phyloP scores from a whole-genome alignment of 2,797 vertebrate species.

The Pseudomugil tenellus region DNA sequence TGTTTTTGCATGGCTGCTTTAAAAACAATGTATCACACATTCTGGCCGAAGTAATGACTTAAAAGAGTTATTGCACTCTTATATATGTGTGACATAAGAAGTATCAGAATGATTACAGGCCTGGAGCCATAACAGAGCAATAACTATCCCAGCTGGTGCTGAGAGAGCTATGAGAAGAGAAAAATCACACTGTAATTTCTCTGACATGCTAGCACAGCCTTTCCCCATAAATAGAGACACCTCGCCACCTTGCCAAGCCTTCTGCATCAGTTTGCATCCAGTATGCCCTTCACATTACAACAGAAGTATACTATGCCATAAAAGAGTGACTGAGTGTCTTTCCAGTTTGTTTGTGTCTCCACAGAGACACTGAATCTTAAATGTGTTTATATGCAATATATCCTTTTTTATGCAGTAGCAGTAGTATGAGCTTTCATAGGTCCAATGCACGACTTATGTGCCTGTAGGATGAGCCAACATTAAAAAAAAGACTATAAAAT shows the following conservation, averaged over 20 bases:
- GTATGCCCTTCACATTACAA: slow-evolving; percentile 28
- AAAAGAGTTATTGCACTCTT: slow-evolving; percentile 20
- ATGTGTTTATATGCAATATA: slow-evolving; percentile 19
- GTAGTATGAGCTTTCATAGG: not conserved
- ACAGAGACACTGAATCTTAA: not conserved
- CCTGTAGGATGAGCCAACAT: not conserved
- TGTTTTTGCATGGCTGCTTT: not conserved
- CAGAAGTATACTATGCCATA: slow-evolving; percentile 24
- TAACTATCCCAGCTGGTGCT: slow-evolving; percentile 29
- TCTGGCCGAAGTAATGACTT: slow-evolving; percentile 28
- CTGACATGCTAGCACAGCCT: slow-evolving; percentile 23
- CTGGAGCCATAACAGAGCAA: slow-evolving; percentile 2
- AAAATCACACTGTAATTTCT: slow-evolving; percentile 39
- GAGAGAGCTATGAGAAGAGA: slow-evolving; percentile 24
- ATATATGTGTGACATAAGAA: slow-evolving; percentile 20
- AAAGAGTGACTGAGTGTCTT: slow-evolving; percentile 25
- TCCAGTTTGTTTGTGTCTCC: slow-evolving; percentile 29
- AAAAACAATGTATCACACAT: not conserved
- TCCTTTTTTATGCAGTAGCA: slow-evolving; percentile 14
- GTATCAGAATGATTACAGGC: slow-evolving; percentile 34
- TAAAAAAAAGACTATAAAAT: not conserved
- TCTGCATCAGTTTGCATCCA: slow-evolving; percentile 45
- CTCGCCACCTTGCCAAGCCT: slow-evolving; percentile 55
- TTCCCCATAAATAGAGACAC: slow-evolving; percentile 57
- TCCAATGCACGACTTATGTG: not conserved